Percentiles rank a stretch among this genome's conserved stretches.
phyloP scores from a whole-genome alignment of 2,797 vertebrate species.

The Falco peregrinus region DNA sequence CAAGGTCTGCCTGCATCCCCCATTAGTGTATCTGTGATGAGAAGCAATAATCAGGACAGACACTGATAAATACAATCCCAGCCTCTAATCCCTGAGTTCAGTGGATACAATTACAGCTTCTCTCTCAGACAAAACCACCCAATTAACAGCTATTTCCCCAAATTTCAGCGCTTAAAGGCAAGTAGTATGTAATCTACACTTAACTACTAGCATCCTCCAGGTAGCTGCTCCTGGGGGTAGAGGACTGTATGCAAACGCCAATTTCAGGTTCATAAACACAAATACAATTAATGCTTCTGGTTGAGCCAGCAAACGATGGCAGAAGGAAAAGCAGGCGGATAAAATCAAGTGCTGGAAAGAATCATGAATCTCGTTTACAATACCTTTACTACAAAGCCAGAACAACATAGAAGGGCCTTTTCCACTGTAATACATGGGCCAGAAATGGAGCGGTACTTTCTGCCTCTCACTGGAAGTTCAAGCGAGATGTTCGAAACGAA shows the following conservation, averaged over 20 bases:
- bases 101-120: not conserved
- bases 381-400: not conserved
- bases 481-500: not conserved
- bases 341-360: slow-evolving; percentile 7
- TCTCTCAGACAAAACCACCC: not conserved
- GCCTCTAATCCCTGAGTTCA: not conserved
- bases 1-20: not conserved
- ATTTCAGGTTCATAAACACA: not conserved
- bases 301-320: not conserved
- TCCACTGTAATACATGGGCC: not conserved
- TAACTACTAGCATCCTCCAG: not conserved
- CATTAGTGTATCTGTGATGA: not conserved
- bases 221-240: not conserved
- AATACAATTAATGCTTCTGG: slow-evolving; percentile 10
- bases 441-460: not conserved
- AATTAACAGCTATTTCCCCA: not conserved
- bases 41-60: not conserved
- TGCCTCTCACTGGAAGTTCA: not conserved
- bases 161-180: not conserved
- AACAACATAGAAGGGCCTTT: not conserved
- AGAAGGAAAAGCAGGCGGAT: not conserved
- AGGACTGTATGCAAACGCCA: not conserved
- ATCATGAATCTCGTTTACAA: not conserved
- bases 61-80: not conserved
- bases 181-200: not conserved